phyloP scores from a whole-genome alignment of 2,797 vertebrate species.

The Betta splendens region DNA sequence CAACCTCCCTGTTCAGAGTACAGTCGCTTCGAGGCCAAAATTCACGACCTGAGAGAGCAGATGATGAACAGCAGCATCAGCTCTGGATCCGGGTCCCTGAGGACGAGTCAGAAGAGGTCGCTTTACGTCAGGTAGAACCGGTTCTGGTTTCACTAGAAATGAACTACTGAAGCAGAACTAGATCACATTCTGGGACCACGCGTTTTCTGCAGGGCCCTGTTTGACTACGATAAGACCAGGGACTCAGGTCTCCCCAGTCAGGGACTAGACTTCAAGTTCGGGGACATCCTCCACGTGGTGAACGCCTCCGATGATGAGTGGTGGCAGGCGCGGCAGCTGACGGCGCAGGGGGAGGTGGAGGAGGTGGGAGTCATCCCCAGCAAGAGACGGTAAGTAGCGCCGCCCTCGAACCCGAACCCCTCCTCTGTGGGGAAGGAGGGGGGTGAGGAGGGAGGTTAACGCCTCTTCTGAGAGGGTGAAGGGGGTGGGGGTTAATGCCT shows the following conservation, averaged over 20 bases:
- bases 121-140: conserved; percentile 91
- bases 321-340: conserved; percentile 97
- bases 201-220: conserved; percentile 85
- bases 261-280: conserved; percentile 93
- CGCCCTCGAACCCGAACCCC: too few species aligned
- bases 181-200: too few species aligned
- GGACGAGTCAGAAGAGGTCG: conserved; percentile 96
- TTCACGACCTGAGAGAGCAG: conserved; percentile 96
- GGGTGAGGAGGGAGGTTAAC: too few species aligned
- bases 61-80: conserved; percentile 99
- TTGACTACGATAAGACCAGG: conserved; percentile 96
- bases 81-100: conserved; percentile 93
- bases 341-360: conserved; percentile 89
- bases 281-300: conserved; percentile 95
- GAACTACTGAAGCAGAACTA: too few species aligned
- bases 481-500: too few species aligned
- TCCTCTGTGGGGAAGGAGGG: too few species aligned
- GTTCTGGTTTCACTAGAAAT: too few species aligned
- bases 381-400: conserved; percentile 93
- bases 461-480: too few species aligned
- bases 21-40: conserved; percentile 97
- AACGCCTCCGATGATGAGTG: conserved; percentile 98
- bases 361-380: conserved; percentile 98
- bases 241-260: conserved; percentile 97
- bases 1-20: conserved; percentile 83